These are phyloP conservation scores for Campoletis sonorensis DNA, from an alignment of 1,140 invertebrate genomes.

Conservation along the genomic window DNA sequence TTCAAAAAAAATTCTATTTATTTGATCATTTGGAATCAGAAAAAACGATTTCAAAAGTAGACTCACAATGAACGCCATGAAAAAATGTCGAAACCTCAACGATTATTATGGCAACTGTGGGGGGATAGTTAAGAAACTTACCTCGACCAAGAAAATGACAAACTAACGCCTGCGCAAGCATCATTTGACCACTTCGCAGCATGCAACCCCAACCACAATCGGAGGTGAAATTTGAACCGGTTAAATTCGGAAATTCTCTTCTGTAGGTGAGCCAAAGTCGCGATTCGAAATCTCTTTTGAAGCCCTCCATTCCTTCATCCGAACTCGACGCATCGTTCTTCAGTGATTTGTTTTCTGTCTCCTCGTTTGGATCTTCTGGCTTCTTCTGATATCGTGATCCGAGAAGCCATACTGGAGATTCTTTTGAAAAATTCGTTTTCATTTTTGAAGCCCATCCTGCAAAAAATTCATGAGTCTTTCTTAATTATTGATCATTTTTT, in stretches of 20 bases:
- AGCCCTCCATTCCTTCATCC: conserved; percentile 82
- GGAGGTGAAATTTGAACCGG: conserved; percentile 86
- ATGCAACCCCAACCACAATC: conserved; percentile 94
- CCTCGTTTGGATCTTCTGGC: conserved; percentile 80
- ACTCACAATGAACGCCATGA: no score
- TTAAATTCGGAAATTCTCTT: conserved; percentile 86
- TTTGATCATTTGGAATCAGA: no score
- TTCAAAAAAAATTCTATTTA: no score
- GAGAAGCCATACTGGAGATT: conserved; percentile 90
- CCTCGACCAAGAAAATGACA: conserved; percentile 87
- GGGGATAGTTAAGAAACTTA: conserved; percentile 69
- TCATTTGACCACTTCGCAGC: conserved; percentile 93
- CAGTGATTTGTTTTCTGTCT: conserved; percentile 68
- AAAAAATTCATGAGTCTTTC: conserved; percentile 44
- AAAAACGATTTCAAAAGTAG: not conserved
- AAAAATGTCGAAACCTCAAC: no score
- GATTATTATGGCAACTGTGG: no score
- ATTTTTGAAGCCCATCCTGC: conserved; percentile 85
- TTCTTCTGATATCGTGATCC: conserved; percentile 89
- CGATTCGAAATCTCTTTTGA: conserved; percentile 87
- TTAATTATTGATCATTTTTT: not conserved
- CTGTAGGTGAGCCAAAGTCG: conserved; percentile 90
- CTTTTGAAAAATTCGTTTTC: conserved; percentile 89
- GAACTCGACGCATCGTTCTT: conserved; percentile 64
- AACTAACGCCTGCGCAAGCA: conserved; percentile 87